Evolutionary conservation across 2,113 vertebrate species (phyloP).

Genomic region (Scomber japonicus): DNA sequence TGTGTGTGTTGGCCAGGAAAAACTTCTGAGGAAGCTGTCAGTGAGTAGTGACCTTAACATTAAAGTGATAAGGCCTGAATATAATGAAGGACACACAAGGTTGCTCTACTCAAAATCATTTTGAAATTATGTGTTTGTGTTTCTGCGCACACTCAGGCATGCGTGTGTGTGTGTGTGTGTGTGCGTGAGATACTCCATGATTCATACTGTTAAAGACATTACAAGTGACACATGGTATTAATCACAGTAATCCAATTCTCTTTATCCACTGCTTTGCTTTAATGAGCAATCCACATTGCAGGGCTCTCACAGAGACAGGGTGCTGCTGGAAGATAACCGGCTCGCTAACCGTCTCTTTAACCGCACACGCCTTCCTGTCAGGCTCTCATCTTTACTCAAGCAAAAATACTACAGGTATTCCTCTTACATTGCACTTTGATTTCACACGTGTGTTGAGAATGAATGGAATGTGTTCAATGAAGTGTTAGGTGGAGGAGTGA

Average conservation of each 20-base stretch:
- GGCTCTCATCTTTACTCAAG: slow-evolving; percentile 24
- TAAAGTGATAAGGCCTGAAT: not conserved
- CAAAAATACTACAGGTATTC: slow-evolving; percentile 22
- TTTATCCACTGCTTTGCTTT: slow-evolving; percentile 74
- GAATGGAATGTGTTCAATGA: slow-evolving; percentile 10
- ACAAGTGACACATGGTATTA: slow-evolving; percentile 74
- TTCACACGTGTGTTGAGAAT: slow-evolving; percentile 2
- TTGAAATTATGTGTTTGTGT: not conserved
- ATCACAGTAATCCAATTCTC: slow-evolving; percentile 82
- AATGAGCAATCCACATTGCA: slow-evolving; percentile 60
- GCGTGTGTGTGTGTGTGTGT: not conserved
- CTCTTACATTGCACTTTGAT: slow-evolving; percentile 4
- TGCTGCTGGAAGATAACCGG: slow-evolving; percentile 63
- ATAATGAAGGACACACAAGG: slow-evolving; percentile 19
- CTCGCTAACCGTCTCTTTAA: slow-evolving; percentile 39
- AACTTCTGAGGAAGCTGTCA: not conserved
- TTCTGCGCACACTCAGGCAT: not conserved
- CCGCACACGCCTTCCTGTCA: slow-evolving; percentile 42
- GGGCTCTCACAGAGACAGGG: slow-evolving; percentile 40
- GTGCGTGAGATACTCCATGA: slow-evolving; percentile 45
- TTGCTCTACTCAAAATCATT: slow-evolving; percentile 48
- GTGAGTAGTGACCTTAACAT: not conserved
- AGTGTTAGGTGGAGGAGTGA: not conserved
- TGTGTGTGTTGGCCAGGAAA: not conserved
- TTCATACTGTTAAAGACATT: slow-evolving; percentile 74